Base-by-base conservation (phyloP, 2,888 invertebrate genomes). In the Pasiphila rectangulata region DNA sequence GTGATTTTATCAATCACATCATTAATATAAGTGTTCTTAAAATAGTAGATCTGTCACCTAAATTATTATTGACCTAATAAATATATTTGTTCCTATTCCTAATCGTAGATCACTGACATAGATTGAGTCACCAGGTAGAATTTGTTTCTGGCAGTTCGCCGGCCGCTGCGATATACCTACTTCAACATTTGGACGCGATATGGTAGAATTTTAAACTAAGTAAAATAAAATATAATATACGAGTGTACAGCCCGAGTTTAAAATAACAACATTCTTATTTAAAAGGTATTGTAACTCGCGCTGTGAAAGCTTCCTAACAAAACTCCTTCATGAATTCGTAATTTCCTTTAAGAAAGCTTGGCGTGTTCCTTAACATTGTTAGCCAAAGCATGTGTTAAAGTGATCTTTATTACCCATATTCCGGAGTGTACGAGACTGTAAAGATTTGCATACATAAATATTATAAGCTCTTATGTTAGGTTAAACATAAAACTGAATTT, bases 61-160 rank as follows among this genome's bases (percentile, higher is more conserved):
- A 13, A 44, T 44, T 40, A 44, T 49, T 32, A 40, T 40, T 36
- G 25, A 20, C 40, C n/a, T n/a, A n/a, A n/a, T n/a, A n/a, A 44
- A 49, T 49, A 45, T 45, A 45, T 25, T 49, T 40, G n/a, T n/a
- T n/a, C n/a, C n/a, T n/a, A n/a, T n/a, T n/a, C n/a, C n/a, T n/a
- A n/a, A n/a, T n/a, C n/a, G n/a, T n/a, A n/a, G n/a, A n/a, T n/a
- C n/a, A n/a, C n/a, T n/a, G n/a, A n/a, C n/a, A n/a, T n/a, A n/a
- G n/a, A n/a, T n/a, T n/a, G n/a, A n/a, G n/a, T n/a, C n/a, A n/a
- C n/a, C n/a, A n/a, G n/a, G n/a, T n/a, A n/a, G n/a, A n/a, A n/a
- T n/a, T n/a, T n/a, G n/a, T n/a, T n/a, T n/a, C n/a, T n/a, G n/a
- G n/a, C n/a, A n/a, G n/a, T n/a, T n/a, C n/a, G n/a, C n/a, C 30